Percentiles rank a stretch among this genome's conserved stretches.
These are phyloP conservation scores for Rhea pennata DNA, from an alignment of 2,113 vertebrate species.

Conservation along the genomic window DNA sequence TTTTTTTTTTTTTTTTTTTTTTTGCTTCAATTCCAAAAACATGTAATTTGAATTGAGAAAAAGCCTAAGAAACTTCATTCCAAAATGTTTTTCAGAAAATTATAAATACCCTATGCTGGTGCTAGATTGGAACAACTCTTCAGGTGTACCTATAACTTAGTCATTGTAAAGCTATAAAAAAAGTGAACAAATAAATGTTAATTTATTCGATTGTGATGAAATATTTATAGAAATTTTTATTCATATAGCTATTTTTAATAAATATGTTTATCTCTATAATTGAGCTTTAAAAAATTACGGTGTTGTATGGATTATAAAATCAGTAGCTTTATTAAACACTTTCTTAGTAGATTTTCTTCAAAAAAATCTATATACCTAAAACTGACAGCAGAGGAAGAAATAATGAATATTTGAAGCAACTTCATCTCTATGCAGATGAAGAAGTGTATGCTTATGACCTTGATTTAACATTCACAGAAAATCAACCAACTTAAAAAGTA, in stretches of 20 bases:
- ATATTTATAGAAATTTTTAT: not conserved
- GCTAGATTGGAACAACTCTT: not conserved
- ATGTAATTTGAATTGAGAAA: not conserved
- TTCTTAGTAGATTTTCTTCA: not conserved
- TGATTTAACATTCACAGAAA: slow-evolving; percentile 75
- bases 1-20: not conserved
- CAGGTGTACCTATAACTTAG: not conserved
- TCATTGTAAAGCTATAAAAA: not conserved
- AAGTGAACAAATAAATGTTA: slow-evolving; percentile 5
- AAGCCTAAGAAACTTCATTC: not conserved
- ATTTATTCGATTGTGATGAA: slow-evolving; percentile 15
- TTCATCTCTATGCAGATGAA: slow-evolving; percentile 68
- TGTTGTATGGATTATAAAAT: not conserved
- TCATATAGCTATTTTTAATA: not conserved
- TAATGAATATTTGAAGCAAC: slow-evolving; percentile 28
- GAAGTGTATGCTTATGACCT: slow-evolving; percentile 45
- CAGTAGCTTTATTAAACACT: slow-evolving; percentile 28
- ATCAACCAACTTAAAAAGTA: slow-evolving; percentile 67
- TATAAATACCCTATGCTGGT: not conserved
- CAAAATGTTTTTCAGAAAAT: not conserved
- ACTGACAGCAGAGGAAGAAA: slow-evolving; percentile 15
- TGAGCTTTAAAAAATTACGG: not conserved
- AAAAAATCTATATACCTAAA: not conserved
- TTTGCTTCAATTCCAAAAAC: not conserved
- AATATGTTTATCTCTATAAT: not conserved